Conservation (phyloP, 2,797 vertebrate genomes). For the Saxicola maurus region DNA sequence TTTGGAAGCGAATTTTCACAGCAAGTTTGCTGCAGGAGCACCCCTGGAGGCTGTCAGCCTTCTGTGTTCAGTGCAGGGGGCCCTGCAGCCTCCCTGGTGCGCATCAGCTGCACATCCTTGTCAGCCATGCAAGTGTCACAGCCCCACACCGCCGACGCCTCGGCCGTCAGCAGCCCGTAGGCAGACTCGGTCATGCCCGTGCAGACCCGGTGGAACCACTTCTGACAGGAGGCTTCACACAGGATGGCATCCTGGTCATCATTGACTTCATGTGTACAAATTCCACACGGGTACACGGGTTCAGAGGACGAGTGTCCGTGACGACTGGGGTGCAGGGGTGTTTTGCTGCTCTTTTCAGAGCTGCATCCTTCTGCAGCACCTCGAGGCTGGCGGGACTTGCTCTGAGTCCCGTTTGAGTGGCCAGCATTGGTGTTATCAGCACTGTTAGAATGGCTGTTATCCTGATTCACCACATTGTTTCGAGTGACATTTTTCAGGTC, state of each 20-base stretch:
- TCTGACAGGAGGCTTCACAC: slow-evolving; percentile 84
- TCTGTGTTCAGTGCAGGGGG: slow-evolving; percentile 55
- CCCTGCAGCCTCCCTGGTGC: slow-evolving; percentile 64
- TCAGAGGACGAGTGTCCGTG: slow-evolving; percentile 68
- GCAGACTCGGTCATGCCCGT: slow-evolving; percentile 86
- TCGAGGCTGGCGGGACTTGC: slow-evolving; percentile 67
- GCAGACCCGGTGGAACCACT: slow-evolving; percentile 84
- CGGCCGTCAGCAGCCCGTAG: slow-evolving; percentile 80
- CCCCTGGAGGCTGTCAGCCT: not conserved
- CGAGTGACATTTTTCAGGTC: slow-evolving; percentile 68
- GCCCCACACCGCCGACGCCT: slow-evolving; percentile 80
- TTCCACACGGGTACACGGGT: slow-evolving; percentile 77
- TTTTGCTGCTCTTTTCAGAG: slow-evolving; percentile 71
- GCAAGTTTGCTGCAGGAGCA: not conserved
- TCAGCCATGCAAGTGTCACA: slow-evolving; percentile 84
- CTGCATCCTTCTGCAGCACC: slow-evolving; percentile 53
- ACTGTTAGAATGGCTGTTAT: slow-evolving; percentile 61
- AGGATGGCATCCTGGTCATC: slow-evolving; percentile 84
- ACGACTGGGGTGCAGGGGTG: slow-evolving; percentile 63
- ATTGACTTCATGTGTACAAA: slow-evolving; percentile 81
- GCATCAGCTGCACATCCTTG: slow-evolving; percentile 76
- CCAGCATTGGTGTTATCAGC: slow-evolving; percentile 66
- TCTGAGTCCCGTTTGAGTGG: slow-evolving; percentile 71
- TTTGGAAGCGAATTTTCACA: not conserved
- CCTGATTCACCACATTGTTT: slow-evolving; percentile 54